Evolutionary conservation across 2,888 invertebrate genomes (phyloP).

Genomic region (Stegana nigrithorax): DNA sequence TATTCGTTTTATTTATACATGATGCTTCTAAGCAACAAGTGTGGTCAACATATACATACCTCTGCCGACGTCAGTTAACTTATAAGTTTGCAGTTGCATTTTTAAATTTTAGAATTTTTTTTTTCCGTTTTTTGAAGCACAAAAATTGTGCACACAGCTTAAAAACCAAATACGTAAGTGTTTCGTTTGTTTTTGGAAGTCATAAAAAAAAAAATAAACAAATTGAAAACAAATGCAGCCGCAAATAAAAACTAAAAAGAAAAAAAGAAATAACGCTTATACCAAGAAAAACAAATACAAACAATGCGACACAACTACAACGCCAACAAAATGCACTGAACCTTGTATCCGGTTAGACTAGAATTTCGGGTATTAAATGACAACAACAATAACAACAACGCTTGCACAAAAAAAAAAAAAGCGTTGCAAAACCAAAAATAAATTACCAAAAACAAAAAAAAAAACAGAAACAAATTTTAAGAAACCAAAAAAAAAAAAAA

Average conservation of each 20-base stretch:
- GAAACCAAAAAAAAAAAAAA: background rate
- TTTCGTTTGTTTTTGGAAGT: too few relatives aligned
- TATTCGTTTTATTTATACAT: too few relatives aligned
- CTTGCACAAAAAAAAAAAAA: constrained; percentile 27
- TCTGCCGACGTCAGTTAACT: too few relatives aligned
- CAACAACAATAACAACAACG: constrained; percentile 33
- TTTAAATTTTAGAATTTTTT: too few relatives aligned
- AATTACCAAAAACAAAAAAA: background rate
- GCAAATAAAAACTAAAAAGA: constrained; percentile 19
- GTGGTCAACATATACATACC: too few relatives aligned
- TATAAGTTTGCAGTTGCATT: too few relatives aligned
- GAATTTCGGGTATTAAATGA: constrained; percentile 63
- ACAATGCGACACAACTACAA: background rate
- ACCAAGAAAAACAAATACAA: constrained; percentile 7
- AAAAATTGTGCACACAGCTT: too few relatives aligned
- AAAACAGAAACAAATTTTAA: background rate
- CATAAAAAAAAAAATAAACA: constrained; percentile 35
- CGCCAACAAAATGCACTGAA: constrained; percentile 60
- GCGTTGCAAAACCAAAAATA: background rate
- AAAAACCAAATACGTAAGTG: too few relatives aligned
- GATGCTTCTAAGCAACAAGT: too few relatives aligned
- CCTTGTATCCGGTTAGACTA: constrained; percentile 63
- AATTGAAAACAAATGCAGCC: background rate
- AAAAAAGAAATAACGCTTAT: background rate
- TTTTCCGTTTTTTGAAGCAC: too few relatives aligned